Percentiles rank a stretch among this genome's conserved stretches.
Conservation (phyloP, 1,140 invertebrate species). For the Mactra quadrangularis region DNA sequence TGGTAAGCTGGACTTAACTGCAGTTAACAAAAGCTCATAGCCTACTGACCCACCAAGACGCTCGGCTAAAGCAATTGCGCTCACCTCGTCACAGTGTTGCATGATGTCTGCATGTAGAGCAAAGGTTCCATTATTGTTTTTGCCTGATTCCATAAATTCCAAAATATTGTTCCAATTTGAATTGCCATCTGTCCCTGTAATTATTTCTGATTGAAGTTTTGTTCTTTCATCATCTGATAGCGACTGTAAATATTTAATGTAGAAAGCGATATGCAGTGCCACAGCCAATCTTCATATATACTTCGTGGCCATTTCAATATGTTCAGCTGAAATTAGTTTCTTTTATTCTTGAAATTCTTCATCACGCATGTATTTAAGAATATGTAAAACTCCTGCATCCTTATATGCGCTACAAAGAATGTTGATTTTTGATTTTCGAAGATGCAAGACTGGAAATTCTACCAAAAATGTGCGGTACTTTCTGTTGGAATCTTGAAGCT, state of each 20-base stretch:
- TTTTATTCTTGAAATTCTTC: no score
- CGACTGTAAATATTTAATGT: neutral
- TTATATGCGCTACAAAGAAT: slow-evolving; percentile 21
- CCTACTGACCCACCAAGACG: slow-evolving; percentile 18
- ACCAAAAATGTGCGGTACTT: slow-evolving; percentile 9
- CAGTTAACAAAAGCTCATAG: slow-evolving; percentile 27
- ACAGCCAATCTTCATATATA: slow-evolving; percentile 11
- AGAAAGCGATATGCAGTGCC: neutral
- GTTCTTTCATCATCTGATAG: neutral
- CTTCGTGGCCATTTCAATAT: slow-evolving; percentile 8
- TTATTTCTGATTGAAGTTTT: neutral
- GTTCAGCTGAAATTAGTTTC: slow-evolving; percentile 23
- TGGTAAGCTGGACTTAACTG: slow-evolving; percentile 32
- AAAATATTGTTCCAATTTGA: neutral
- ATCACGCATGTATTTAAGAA: slow-evolving; percentile 30
- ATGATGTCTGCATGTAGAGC: slow-evolving; percentile 47
- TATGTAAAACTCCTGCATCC: slow-evolving; percentile 5
- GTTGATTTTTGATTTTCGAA: slow-evolving; percentile 20
- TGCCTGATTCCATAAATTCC: slow-evolving; percentile 21
- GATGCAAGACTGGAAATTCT: slow-evolving; percentile 23
- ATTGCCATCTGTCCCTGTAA: neutral
- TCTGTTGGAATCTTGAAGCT: neutral
- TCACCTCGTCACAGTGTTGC: slow-evolving; percentile 42
- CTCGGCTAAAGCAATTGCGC: slow-evolving; percentile 19
- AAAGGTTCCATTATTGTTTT: slow-evolving; percentile 22